Base-by-base conservation (phyloP, 2,888 invertebrate genomes). In the Aphrophora alni region DNA sequence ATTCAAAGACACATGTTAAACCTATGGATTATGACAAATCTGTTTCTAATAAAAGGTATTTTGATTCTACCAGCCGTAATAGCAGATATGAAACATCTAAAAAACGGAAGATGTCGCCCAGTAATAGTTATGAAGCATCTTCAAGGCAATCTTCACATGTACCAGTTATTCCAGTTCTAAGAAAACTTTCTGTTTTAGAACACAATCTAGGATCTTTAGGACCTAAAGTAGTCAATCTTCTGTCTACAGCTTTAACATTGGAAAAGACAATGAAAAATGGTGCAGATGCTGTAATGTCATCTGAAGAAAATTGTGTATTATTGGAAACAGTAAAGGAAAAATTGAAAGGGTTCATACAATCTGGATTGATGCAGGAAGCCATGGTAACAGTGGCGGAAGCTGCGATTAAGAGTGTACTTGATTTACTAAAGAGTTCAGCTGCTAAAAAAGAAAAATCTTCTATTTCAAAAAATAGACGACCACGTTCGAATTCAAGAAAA, bases 281-380 rank as follows among this genome's bases (percentile, higher is more conserved):
- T 59, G 78, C 72, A 71, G 84, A 91, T 3, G 81, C 94, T 0
- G 95, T 93, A 81, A 87, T 96, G 68, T 88, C 96, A 0, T 91
- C 92, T 76, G 93, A 93, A 82, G 95, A 95, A 77, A 90, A 92
- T 51, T 93, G 94, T 77, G 92, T 95, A 0, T 89, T 96, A 83
- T 92, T 97, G 83, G 96, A 96, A 89, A 95, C 95, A 0, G 93
- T 94, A 0, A 96, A 95, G 85, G 96, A 96, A 88, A 96, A 96
- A 88, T 89, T 97, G 73, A 95, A 95, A 87, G 95, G 95, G 73
- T 93, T 94, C 78, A 88, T 93, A 80, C 92, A 94, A 86, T 94
- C 95, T 33, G 59, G 59, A 59, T 21, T 59, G 21, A 3, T 59
- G 3, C 21, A 5, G 14, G 59, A n/a, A 59, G 59, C 59, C 14